These are phyloP conservation scores for Procambarus clarkii DNA, from an alignment of 1,140 invertebrate genomes.

Conservation along the genomic window DNA sequence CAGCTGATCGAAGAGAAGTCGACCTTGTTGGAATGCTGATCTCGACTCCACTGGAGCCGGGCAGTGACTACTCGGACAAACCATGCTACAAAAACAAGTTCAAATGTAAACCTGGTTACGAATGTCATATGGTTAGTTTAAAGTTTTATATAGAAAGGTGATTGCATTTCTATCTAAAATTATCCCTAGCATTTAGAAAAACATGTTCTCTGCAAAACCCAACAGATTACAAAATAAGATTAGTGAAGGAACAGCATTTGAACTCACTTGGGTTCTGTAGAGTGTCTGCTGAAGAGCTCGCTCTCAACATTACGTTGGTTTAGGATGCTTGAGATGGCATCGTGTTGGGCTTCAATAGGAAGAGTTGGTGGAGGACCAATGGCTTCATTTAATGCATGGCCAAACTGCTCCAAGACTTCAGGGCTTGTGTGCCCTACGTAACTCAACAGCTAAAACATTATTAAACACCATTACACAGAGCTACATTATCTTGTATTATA, in stretches of 20 bases:
- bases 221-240: neutral
- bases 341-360: slow-evolving; percentile 85
- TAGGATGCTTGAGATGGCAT: slow-evolving; percentile 88
- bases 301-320: slow-evolving; percentile 87
- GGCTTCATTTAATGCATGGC: slow-evolving; percentile 81
- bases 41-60: slow-evolving; percentile 76
- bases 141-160: neutral
- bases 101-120: neutral
- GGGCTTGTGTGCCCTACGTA: slow-evolving; percentile 95
- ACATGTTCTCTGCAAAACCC: neutral
- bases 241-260: neutral
- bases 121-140: neutral
- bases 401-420: slow-evolving; percentile 86
- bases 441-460: slow-evolving; percentile 83
- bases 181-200: neutral
- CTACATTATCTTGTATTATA: neutral
- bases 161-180: neutral
- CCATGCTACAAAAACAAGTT: slow-evolving; percentile 47
- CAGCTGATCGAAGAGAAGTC: slow-evolving; percentile 91
- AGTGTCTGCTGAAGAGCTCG: slow-evolving; percentile 79
- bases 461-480: neutral
- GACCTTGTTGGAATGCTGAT: slow-evolving; percentile 88
- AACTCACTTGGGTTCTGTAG: slow-evolving; percentile 61
- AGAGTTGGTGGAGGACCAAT: slow-evolving; percentile 76
- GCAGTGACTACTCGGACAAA: slow-evolving; percentile 61